phyloP scores from a whole-genome alignment of 1,140 invertebrate species.

The Drosophila carrolli region DNA sequence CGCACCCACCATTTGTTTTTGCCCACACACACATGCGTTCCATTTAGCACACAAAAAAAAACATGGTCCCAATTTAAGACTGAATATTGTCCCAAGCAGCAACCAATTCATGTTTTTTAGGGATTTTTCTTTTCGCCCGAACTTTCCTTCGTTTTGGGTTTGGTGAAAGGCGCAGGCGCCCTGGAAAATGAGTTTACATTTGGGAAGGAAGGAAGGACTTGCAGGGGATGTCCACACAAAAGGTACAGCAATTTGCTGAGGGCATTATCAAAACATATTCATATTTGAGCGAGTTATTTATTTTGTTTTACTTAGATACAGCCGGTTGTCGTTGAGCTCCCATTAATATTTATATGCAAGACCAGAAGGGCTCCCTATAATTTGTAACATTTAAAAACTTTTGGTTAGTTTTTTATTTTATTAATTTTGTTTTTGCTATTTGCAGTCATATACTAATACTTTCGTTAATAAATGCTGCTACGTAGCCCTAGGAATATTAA shows the following conservation, averaged over 20 bases:
- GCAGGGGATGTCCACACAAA: constrained; percentile 22
- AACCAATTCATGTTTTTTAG: constrained; percentile 23
- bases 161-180: constrained; percentile 26
- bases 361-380: not conserved
- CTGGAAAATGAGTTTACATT: constrained; percentile 32
- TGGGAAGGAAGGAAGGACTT: constrained; percentile 28
- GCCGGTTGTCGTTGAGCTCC: constrained; percentile 14
- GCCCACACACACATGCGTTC: constrained; percentile 30
- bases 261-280: constrained; percentile 50
- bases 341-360: not conserved
- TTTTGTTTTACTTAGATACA: constrained; percentile 41
- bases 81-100: constrained; percentile 41
- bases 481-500: no score
- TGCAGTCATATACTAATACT: no score
- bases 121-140: constrained; percentile 9
- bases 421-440: no score
- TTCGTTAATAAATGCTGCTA: no score
- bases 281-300: constrained; percentile 48
- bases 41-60: constrained; percentile 35
- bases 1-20: constrained; percentile 62
- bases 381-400: not conserved
- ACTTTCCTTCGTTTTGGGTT: constrained; percentile 11
- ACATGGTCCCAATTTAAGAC: constrained; percentile 44
- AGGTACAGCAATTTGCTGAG: constrained; percentile 55
- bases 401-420: no score